A percentile compares a stretch with the other conserved stretches of the same genome.
These are phyloP conservation scores for Amniataba percoides DNA, from an alignment of 2,797 vertebrate species.

Conservation along the genomic window DNA sequence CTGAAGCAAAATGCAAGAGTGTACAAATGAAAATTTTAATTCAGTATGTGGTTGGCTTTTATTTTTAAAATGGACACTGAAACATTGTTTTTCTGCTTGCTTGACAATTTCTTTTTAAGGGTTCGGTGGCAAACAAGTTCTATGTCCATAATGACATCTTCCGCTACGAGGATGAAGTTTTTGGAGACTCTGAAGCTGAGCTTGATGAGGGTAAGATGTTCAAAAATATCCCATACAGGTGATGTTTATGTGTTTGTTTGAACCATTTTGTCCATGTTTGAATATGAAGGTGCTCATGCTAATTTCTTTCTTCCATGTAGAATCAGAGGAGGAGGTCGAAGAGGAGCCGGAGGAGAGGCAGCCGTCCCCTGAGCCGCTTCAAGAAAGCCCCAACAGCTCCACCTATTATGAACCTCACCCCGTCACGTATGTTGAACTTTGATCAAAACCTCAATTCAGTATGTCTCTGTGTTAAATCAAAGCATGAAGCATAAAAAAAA, in stretches of 20 bases:
- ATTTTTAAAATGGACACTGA: not conserved
- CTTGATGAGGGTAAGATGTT: conserved; percentile 90
- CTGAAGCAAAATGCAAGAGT: no score
- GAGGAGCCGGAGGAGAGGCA: conserved; percentile 94
- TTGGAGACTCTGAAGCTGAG: conserved; percentile 98
- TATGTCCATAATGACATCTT: conserved; percentile 99
- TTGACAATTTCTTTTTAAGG: conserved; percentile 78
- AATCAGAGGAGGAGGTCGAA: conserved; percentile 97
- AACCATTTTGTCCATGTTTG: not conserved
- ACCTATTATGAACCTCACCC: conserved; percentile 93
- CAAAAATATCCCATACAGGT: not conserved
- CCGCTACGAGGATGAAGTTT: conserved; percentile 98
- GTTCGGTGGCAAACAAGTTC: conserved; percentile 99
- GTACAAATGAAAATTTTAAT: not conserved
- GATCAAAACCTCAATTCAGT: not conserved
- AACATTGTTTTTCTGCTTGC: not conserved
- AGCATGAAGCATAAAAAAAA: not conserved
- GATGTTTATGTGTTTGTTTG: not conserved
- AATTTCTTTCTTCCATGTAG: conserved; percentile 69
- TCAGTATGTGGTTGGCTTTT: not conserved
- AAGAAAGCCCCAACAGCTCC: conserved; percentile 91
- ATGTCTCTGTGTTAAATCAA: not conserved
- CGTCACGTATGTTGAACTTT: conserved; percentile 86
- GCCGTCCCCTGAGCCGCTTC: conserved; percentile 92
- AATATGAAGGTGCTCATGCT: not conserved